These are phyloP conservation scores for Perognathus longimembris DNA, from an alignment of 2,113 vertebrate genomes.

Conservation along the genomic window DNA sequence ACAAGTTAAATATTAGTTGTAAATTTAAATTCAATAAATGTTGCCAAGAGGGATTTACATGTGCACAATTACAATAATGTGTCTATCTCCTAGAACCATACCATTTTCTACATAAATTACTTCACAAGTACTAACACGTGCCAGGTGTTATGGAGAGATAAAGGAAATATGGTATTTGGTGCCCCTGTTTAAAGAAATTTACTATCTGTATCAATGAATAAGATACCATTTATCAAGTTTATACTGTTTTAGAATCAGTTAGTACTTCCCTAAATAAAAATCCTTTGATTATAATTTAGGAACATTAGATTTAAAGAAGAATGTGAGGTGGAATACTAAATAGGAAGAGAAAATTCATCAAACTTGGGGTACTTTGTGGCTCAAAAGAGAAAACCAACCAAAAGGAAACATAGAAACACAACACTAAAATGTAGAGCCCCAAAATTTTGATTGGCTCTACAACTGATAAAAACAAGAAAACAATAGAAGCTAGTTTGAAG, in stretches of 20 bases:
- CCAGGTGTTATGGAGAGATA: neutral
- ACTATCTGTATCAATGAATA: neutral
- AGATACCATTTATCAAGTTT: neutral
- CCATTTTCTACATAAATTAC: constrained; percentile 13
- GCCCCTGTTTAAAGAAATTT: constrained; percentile 20
- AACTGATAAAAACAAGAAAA: constrained; percentile 20
- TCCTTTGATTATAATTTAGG: constrained; percentile 2
- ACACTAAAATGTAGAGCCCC: neutral
- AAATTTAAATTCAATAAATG: constrained; percentile 61
- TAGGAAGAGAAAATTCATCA: neutral
- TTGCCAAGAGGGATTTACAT: neutral
- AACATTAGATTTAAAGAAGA: neutral
- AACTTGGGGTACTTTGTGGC: neutral
- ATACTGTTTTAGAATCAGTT: neutral
- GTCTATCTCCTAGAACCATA: constrained; percentile 6
- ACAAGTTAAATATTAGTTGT: constrained; percentile 38
- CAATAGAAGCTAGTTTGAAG: neutral
- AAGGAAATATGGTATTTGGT: neutral
- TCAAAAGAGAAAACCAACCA: neutral
- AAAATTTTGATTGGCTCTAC: neutral
- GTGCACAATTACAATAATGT: constrained; percentile 19
- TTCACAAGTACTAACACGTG: constrained; percentile 19
- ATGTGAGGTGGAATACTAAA: neutral
- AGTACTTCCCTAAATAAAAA: neutral
- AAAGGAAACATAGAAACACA: neutral